A percentile compares a stretch with the other conserved stretches of the same genome.
Conservation (phyloP, 53 echinoderm and acorn worm species). For the Crossaster papposus region DNA sequence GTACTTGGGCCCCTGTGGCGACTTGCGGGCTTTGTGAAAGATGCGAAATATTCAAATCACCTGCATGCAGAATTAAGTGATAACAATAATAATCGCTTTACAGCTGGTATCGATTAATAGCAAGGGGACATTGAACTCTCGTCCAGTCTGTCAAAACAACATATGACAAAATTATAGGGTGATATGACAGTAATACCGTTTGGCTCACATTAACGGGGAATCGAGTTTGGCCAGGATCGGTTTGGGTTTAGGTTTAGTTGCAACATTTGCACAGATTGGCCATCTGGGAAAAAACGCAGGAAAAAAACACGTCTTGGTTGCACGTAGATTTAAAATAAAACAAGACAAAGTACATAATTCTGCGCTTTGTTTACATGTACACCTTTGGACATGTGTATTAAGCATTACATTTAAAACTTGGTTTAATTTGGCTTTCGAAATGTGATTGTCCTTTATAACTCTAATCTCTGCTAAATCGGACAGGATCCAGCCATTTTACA, state of each 20-base stretch:
- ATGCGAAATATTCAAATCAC: constrained; percentile 84
- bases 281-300: neutral
- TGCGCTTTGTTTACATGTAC: neutral
- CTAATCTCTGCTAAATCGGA: too few species aligned
- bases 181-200: neutral
- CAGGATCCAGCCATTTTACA: too few species aligned
- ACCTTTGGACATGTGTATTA: too few species aligned
- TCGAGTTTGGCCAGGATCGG: neutral
- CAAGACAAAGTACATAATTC: too few species aligned
- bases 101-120: neutral
- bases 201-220: neutral
- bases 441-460: too few species aligned
- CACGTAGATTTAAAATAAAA: too few species aligned
- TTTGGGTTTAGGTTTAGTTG: neutral
- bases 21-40: constrained; percentile 74
- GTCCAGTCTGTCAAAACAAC: too few species aligned
- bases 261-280: too few species aligned
- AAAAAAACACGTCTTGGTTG: too few species aligned
- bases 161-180: neutral
- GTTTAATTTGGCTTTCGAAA: too few species aligned
- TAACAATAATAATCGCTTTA: neutral
- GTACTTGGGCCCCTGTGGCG: constrained; percentile 75
- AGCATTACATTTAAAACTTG: too few species aligned
- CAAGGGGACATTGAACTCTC: neutral
- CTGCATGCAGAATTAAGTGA: neutral